These are phyloP conservation scores for Synanthedon tipuliformis DNA, from an alignment of 2,888 invertebrate genomes.

Conservation along the genomic window DNA sequence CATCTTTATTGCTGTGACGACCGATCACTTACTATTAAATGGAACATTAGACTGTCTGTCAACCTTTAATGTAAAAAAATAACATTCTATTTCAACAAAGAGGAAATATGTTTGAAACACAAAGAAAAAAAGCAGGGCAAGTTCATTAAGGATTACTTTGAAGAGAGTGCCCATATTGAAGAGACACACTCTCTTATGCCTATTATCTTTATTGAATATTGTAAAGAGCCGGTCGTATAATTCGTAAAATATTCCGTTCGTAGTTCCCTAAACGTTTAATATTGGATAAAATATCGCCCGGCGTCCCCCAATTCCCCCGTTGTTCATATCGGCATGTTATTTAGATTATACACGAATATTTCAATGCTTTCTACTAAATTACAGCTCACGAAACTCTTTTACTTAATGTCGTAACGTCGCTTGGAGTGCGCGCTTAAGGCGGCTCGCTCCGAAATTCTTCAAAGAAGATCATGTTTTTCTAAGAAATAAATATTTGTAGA, in stretches of 20 bases:
- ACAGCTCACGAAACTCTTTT: slow-evolving; percentile 64
- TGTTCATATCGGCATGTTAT: slow-evolving; percentile 71
- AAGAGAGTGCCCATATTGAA: background rate
- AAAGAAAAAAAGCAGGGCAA: too few relatives aligned
- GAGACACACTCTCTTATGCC: slow-evolving; percentile 16
- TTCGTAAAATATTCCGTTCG: slow-evolving; percentile 60
- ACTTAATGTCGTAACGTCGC: slow-evolving; percentile 47
- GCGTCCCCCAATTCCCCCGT: slow-evolving; percentile 61
- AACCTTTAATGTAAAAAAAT: too few relatives aligned
- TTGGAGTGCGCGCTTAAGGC: slow-evolving; percentile 19
- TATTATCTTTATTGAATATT: slow-evolving; percentile 57
- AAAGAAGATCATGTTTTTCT: too few relatives aligned
- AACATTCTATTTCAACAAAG: too few relatives aligned
- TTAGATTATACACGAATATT: slow-evolving; percentile 71
- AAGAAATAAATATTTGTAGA: too few relatives aligned
- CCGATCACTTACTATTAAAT: too few relatives aligned
- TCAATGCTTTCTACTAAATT: slow-evolving; percentile 71
- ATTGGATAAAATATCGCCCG: slow-evolving; percentile 66
- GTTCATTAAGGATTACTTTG: background rate
- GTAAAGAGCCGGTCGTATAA: slow-evolving; percentile 49
- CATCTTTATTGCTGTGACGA: too few relatives aligned
- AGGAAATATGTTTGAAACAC: too few relatives aligned
- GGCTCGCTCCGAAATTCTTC: too few relatives aligned
- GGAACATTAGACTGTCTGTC: too few relatives aligned
- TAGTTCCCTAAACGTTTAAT: slow-evolving; percentile 64